Base-by-base conservation (phyloP, 2,113 vertebrate species). In the Perccottus glenii region DNA sequence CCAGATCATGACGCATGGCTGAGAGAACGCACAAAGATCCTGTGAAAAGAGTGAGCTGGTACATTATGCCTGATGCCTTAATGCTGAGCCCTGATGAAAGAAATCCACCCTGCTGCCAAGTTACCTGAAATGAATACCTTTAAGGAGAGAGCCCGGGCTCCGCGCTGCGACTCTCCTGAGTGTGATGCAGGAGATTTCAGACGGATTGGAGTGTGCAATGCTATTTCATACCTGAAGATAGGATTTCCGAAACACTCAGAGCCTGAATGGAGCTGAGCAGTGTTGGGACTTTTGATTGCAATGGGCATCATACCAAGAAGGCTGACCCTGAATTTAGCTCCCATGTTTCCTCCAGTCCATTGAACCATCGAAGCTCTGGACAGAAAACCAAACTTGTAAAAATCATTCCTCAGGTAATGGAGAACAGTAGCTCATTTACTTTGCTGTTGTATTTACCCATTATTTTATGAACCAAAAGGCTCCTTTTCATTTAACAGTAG, bases 51-150 rank as follows among this genome's bases (percentile, higher is more conserved):
- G 56, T 14, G 53, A 64, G 35, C 65, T 71, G 70, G 73, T 67
- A 70, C 60, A 77, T 87, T 85, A 72, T 70, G 73, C 50, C 74
- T 45, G 58, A 57, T 82, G 60, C 77, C 69, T 85, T 82, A 82
- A 79, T 75, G 81, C 84, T 75, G 78, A 75, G 78, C 75, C 73
- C 73, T 80, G 75, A 86, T 81, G 77, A 86, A 85, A 85, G 80
- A 79, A 80, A 84, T 77, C 49, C 67, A 70, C 70, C 83, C 79
- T 0, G 15, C 73, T 83, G 70, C 87, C 77, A 83, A 78, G 70
- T 78, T 84, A 85, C 83, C 87, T 85, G 64, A 87, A 84, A 84
- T 75, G 65, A 84, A 75, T 70, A 67, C 82, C 73, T 86, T 77
- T 63, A 68, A 77, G 79, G 55, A 76, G 67, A 70, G 67, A 19